Evolutionary conservation across 2,888 invertebrate species (phyloP), one percentile per base, ranked within the genome.

Genomic region (Oeneis ivallda): DNA sequence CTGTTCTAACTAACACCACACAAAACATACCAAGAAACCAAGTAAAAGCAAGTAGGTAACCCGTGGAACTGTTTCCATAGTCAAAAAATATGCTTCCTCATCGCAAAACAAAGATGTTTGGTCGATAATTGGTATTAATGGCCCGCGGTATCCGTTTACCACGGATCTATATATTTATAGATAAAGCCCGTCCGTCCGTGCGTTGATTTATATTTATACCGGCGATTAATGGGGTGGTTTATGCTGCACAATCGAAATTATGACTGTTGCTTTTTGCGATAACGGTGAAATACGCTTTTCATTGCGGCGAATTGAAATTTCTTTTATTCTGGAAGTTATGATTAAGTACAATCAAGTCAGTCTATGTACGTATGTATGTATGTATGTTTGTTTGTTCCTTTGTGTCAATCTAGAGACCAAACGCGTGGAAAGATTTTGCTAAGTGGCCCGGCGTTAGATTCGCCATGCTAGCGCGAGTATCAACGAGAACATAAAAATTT

Each of bases 41-140:
- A 5, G 26, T 26, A 26, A 1, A 26, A 26, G 45, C 15, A n/a
- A 6, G 5, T 15, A 13, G 2, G n/a, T 7, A n/a, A n/a, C 37
- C 9, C 7, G 2, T 47, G 34, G n/a, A n/a, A n/a, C n/a, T n/a
- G n/a, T n/a, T 47, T 15, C 8, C 37, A 39, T 37, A 64, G 45
- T 47, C 59, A 54, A 49, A 72, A 79, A 74, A 64, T 69, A 62
- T 63, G 82, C 76, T 68, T 72, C 80, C 72, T 87, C 87, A 87
- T 76, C 57, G 70, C 75, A 79, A 85, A 85, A 86, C 83, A 83
- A 79, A 88, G 87, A 88, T 86, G 85, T 87, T 83, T 79, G 70
- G 65, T 76, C 68, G 85, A 87, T 87, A 85, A 85, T 83, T 71
- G 70, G 70, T 80, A 80, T 84, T 86, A 86, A 85, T 84, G 80